phyloP scores from a whole-genome alignment of 2,113 vertebrate genomes.

The Takifugu flavidus region DNA sequence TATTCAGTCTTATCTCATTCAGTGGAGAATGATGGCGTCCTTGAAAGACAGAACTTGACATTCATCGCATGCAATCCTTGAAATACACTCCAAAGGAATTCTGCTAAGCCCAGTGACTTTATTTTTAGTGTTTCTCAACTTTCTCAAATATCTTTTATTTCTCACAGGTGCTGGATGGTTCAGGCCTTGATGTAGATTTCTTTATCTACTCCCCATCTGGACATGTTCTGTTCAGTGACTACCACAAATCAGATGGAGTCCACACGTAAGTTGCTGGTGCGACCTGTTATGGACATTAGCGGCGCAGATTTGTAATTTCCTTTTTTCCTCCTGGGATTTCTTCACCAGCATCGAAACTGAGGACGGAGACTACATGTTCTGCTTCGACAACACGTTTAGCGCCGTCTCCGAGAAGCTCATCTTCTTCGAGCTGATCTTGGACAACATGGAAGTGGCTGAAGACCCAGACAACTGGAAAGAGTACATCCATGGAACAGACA shows the following conservation, averaged over 20 bases:
- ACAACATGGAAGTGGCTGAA: slow-evolving; percentile 85
- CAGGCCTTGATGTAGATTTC: slow-evolving; percentile 93
- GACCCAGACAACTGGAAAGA: slow-evolving; percentile 92
- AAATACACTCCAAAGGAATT: background rate
- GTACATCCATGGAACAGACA: slow-evolving; percentile 86
- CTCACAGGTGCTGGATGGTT: slow-evolving; percentile 89
- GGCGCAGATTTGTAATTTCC: background rate
- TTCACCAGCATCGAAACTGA: slow-evolving; percentile 87
- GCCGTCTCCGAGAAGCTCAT: slow-evolving; percentile 94
- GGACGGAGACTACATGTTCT: slow-evolving; percentile 97
- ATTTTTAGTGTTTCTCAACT: background rate
- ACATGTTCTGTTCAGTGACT: slow-evolving; percentile 83
- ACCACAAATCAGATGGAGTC: slow-evolving; percentile 92
- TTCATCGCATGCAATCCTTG: background rate
- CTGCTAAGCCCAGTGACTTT: background rate
- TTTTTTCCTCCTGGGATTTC: background rate
- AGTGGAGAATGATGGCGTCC: background rate
- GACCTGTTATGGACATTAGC: slow-evolving; percentile 30
- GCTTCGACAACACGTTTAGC: slow-evolving; percentile 98
- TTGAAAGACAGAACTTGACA: background rate
- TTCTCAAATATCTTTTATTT: background rate
- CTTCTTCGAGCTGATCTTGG: slow-evolving; percentile 97
- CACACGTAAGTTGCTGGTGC: slow-evolving; percentile 84
- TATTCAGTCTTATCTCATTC: background rate
- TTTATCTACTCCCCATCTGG: slow-evolving; percentile 84